These are phyloP conservation scores for Pollenia griseotomentosa DNA, from an alignment of 2,888 invertebrate species.

Conservation along the genomic window DNA sequence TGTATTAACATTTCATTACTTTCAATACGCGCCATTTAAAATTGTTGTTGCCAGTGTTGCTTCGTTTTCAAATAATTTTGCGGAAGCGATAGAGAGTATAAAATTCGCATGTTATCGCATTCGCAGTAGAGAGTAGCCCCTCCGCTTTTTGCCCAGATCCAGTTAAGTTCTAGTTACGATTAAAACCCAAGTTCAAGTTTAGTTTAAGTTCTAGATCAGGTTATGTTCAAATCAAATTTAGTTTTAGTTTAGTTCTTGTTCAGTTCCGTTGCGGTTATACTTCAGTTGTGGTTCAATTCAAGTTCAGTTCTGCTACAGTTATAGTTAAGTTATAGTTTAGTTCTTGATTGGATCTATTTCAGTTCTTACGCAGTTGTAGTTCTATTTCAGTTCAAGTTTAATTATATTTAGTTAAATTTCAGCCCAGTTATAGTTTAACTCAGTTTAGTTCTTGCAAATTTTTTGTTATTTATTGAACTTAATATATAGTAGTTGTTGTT, in stretches of 20 bases:
- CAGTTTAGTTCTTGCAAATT: no score
- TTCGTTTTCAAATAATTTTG: no score
- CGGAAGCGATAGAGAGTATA: no score
- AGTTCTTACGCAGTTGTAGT: neutral
- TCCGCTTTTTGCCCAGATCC: neutral
- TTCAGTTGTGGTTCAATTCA: neutral
- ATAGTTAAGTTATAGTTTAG: neutral
- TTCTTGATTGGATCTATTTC: neutral
- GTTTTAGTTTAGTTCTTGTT: neutral
- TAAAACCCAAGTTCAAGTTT: neutral
- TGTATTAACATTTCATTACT: no score
- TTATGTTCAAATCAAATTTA: neutral
- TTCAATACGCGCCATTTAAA: no score
- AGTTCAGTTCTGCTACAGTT: neutral
- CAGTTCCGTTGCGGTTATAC: neutral
- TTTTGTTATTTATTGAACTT: no score
- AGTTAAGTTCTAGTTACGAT: neutral
- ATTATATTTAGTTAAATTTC: neutral
- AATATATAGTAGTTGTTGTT: no score
- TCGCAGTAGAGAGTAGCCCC: no score
- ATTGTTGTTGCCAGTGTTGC: no score
- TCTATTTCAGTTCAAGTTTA: neutral
- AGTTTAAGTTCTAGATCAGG: neutral
- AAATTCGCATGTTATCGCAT: no score
- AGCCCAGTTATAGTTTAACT: neutral